phyloP scores from a whole-genome alignment of 2,113 vertebrate genomes.

The Sardina pilchardus region DNA sequence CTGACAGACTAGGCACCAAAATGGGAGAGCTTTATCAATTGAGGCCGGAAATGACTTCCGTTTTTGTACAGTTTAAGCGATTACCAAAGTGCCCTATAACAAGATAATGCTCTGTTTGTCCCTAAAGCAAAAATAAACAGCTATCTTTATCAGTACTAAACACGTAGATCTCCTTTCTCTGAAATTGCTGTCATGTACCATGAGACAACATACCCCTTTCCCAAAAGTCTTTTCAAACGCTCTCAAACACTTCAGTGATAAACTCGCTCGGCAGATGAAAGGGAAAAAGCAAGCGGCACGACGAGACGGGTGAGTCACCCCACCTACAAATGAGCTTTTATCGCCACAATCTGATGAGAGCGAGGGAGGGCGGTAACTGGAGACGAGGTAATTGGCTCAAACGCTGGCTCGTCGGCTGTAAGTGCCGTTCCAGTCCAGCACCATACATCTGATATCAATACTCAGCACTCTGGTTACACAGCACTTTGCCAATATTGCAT shows the following conservation, averaged over 20 bases:
- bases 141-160: neutral
- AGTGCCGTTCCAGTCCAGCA: constrained; percentile 58
- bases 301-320: constrained; percentile 29
- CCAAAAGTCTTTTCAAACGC: neutral
- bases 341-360: constrained; percentile 61
- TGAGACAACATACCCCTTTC: neutral
- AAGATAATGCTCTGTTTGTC: neutral
- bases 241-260: neutral
- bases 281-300: neutral
- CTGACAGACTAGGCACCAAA: neutral
- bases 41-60: neutral
- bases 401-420: constrained; percentile 61
- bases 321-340: constrained; percentile 57
- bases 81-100: neutral
- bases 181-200: neutral
- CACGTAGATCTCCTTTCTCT: neutral
- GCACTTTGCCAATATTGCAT: constrained; percentile 69
- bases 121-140: neutral
- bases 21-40: neutral
- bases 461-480: constrained; percentile 67
- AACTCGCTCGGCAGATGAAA: neutral
- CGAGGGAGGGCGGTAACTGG: constrained; percentile 59
- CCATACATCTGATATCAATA: constrained; percentile 67
- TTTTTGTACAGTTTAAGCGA: neutral
- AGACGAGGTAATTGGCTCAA: constrained; percentile 66